Evolutionary conservation across 2,113 vertebrate species (phyloP).

Genomic region (Mugil cephalus): DNA sequence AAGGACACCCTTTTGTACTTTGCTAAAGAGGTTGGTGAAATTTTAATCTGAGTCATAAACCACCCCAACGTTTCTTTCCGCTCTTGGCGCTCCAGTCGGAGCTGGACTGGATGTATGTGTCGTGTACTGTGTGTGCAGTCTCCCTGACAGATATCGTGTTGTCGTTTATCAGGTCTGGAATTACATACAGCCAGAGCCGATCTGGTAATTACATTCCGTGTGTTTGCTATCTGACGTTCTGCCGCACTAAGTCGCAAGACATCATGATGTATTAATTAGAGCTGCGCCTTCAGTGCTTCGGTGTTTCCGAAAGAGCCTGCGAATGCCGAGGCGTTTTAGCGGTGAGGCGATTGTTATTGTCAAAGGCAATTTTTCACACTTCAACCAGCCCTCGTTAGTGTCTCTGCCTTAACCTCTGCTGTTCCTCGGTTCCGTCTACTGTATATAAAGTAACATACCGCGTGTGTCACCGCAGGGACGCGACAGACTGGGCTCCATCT

Average conservation of each 20-base stretch:
- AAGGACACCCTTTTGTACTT: slow-evolving; percentile 29
- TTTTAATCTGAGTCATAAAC: slow-evolving; percentile 31
- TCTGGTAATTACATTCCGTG: slow-evolving; percentile 65
- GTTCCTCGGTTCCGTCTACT: background rate
- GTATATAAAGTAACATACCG: background rate
- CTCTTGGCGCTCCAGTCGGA: background rate
- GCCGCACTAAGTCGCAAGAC: slow-evolving; percentile 35
- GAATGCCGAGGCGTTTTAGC: slow-evolving; percentile 44
- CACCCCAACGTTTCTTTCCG: background rate
- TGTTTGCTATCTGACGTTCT: slow-evolving; percentile 56
- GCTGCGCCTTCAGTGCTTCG: slow-evolving; percentile 36
- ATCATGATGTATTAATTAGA: slow-evolving; percentile 65
- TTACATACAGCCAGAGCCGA: slow-evolving; percentile 49
- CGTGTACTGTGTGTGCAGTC: slow-evolving; percentile 5
- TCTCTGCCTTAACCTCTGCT: slow-evolving; percentile 3
- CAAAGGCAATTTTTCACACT: slow-evolving; percentile 41
- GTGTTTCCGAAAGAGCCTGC: slow-evolving; percentile 31
- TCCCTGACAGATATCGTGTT: slow-evolving; percentile 25
- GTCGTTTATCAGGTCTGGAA: slow-evolving; percentile 51
- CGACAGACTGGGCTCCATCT: slow-evolving; percentile 94
- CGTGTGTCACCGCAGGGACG: slow-evolving; percentile 87
- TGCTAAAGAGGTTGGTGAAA: slow-evolving; percentile 12
- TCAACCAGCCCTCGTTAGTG: slow-evolving; percentile 19
- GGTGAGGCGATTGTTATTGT: slow-evolving; percentile 46
- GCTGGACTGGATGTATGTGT: slow-evolving; percentile 10